Evolutionary conservation across 2,888 invertebrate species (phyloP).

Genomic region (Euspilapteryx auroguttella): DNA sequence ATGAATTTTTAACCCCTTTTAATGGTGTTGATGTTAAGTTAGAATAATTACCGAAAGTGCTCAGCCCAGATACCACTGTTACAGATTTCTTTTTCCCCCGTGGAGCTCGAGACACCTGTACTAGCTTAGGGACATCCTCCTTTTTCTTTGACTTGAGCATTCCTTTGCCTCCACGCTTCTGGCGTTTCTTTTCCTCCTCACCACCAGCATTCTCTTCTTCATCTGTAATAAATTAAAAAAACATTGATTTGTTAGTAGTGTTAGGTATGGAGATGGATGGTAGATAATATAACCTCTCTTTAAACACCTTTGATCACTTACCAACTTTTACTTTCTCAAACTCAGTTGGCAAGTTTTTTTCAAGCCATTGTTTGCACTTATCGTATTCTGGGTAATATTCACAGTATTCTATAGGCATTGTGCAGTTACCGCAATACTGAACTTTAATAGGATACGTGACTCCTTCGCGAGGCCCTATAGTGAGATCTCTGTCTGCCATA

Average conservation of each 20-base stretch:
- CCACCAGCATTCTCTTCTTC: constrained; percentile 72
- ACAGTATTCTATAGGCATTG: constrained; percentile 97
- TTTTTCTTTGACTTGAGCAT: constrained; percentile 94
- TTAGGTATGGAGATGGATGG: neutral
- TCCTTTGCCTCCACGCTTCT: constrained; percentile 96
- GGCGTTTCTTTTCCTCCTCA: constrained; percentile 93
- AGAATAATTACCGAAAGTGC: constrained; percentile 84
- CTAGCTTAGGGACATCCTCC: constrained; percentile 84
- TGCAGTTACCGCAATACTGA: constrained; percentile 91
- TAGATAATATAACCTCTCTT: constrained; percentile 8
- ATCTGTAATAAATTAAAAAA: constrained; percentile 24
- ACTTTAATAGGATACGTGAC: constrained; percentile 82
- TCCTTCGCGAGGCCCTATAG: constrained; percentile 70
- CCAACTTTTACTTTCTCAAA: constrained; percentile 86
- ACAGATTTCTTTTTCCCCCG: constrained; percentile 99
- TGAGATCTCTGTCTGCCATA: constrained; percentile 63
- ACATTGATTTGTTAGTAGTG: constrained; percentile 1
- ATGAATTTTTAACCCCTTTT: no score
- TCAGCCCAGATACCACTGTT: constrained; percentile 94
- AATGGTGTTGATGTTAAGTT: no score
- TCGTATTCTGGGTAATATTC: constrained; percentile 98
- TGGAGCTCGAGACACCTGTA: constrained; percentile 85
- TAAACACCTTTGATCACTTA: constrained; percentile 29
- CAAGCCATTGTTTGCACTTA: constrained; percentile 96
- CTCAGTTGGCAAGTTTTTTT: constrained; percentile 90